Conservation (phyloP, 2,888 invertebrate species). For the Timandra comae region DNA sequence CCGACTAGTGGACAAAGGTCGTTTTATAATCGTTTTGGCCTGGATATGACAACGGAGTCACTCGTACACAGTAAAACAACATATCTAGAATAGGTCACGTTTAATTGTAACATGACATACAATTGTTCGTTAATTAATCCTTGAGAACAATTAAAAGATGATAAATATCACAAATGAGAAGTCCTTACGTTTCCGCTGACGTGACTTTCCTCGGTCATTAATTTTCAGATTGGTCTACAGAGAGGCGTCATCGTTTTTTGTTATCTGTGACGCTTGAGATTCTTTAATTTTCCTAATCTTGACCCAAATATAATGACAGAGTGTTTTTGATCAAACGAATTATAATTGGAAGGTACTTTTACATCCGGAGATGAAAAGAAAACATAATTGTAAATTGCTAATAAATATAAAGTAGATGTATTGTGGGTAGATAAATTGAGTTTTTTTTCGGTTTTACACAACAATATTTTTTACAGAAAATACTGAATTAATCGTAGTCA, state of each 20-base stretch:
- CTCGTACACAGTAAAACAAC: too few species aligned
- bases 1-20: conserved; percentile 16
- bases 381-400: too few species aligned
- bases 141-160: too few species aligned
- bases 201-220: conserved; percentile 11
- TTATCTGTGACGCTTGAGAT: conserved; percentile 1
- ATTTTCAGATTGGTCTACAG: conserved; percentile 5
- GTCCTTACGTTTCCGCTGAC: conserved; percentile 11
- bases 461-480: too few species aligned
- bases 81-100: conserved; percentile 7
- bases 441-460: too few species aligned
- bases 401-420: too few species aligned
- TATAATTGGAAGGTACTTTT: too few species aligned
- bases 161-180: too few species aligned
- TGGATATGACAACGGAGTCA: conserved; percentile 8
- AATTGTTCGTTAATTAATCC: neutral
- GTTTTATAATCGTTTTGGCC: conserved; percentile 19
- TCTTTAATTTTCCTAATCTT: neutral
- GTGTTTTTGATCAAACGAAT: too few species aligned
- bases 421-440: too few species aligned
- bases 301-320: conserved; percentile 3
- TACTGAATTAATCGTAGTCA: too few species aligned
- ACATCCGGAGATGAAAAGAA: too few species aligned
- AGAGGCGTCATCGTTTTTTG: conserved; percentile 9
- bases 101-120: conserved; percentile 1